Evolutionary conservation across 2,797 vertebrate genomes (phyloP).

Genomic region (Mastacembelus armatus): DNA sequence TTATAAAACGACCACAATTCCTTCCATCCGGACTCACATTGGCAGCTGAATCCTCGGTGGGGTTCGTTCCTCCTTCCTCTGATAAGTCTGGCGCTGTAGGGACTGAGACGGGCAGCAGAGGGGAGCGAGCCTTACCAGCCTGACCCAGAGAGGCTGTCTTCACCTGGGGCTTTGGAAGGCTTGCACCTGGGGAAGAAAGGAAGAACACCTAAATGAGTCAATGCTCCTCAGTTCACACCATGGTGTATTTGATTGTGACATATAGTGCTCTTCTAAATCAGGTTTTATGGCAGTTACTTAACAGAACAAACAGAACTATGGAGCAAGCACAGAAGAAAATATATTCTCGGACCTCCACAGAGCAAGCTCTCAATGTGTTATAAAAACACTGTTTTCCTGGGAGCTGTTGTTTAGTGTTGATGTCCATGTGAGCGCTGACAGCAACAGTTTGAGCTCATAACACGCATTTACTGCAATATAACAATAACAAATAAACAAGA

Average conservation of each 20-base stretch:
- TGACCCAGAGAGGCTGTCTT: conserved; percentile 95
- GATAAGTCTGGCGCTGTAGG: conserved; percentile 91
- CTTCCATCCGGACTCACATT: conserved; percentile 83
- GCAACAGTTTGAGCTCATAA: conserved; percentile 24
- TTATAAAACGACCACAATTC: not conserved
- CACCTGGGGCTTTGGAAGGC: conserved; percentile 91
- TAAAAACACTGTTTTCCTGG: not conserved
- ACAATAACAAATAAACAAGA: not conserved
- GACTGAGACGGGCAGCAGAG: conserved; percentile 93
- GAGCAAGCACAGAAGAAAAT: not conserved
- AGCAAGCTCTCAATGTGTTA: not conserved
- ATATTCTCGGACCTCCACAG: not conserved
- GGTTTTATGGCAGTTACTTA: not conserved
- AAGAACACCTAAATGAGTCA: not conserved
- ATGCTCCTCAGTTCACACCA: not conserved
- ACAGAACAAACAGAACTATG: not conserved
- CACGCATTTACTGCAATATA: no score
- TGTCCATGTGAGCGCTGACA: not conserved
- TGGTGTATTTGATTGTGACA: not conserved
- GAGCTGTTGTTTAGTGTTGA: conserved; percentile 14
- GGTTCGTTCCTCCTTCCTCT: conserved; percentile 88
- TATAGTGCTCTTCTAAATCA: not conserved
- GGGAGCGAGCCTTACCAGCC: conserved; percentile 93
- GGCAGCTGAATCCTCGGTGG: conserved; percentile 85
- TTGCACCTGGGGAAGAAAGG: conserved; percentile 79